Base-by-base conservation (phyloP, 53 echinoderm and acorn worm species). In the Apostichopus leukothele region DNA sequence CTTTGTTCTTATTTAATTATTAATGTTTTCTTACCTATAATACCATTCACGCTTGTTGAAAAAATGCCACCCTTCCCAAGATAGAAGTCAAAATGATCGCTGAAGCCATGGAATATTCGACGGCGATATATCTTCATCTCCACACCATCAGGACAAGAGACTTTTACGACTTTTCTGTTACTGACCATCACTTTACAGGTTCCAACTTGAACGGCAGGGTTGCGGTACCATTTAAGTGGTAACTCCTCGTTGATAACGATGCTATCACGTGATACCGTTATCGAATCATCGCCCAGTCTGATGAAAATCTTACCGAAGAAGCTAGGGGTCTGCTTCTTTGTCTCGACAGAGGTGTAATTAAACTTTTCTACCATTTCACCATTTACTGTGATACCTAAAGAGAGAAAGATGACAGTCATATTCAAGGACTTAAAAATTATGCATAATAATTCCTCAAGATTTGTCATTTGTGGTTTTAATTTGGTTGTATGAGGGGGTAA, bases 11-110 rank as follows among this genome's bases (percentile, higher is more conserved):
- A 3, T 3, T 3, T 39, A 39, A 39, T 39, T 39, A 39, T 39
- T 39, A 3, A 39, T 39, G 39, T 39, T 39, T 39, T 25, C 84
- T 84, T 59, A 84, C 84, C 84, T 78, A 94, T 92, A 5, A 94
- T 71, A 54, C 94, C 94, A 84, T 94, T 88, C 0, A 94, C 92
- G 5, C 73, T 66, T 5, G 85, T 16, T 8, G 89, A 89, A 14
- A 94, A 80, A 2, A 84, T 92, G 12, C 80, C 80, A 57, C 90
- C 90, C 12, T 86, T 53, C 20, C 84, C 78, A 52, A 94, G 73
- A 60, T 92, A 90, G 74, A 94, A 90, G 50, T 92, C 94, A 19
- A 94, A 60, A 27, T 94, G 92, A 20, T 90, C 94, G 21, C 60
- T 53, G 10, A 59, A 23, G 7, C 84, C 84, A 25, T 10, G 23